Evolutionary conservation across 2,888 invertebrate genomes (phyloP), one percentile per base, ranked within the genome.

Genomic region (Apotomis betuletana): DNA sequence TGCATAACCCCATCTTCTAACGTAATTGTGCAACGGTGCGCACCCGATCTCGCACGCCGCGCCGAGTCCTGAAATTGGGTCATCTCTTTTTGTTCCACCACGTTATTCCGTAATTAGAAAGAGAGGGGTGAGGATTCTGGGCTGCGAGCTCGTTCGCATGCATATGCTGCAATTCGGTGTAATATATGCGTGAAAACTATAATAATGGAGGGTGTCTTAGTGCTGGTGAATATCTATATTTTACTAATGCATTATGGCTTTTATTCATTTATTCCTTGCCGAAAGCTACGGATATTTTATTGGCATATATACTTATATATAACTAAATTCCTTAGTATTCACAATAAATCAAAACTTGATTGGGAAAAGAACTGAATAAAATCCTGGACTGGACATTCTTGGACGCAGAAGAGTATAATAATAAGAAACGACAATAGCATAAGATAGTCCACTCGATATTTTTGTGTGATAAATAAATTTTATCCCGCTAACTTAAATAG

Each of bases 31-130:
- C 91, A 91, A 90, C 92, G 91, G 91, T 88, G 90, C 89, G 89
- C 88, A 84, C 90, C 89, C 90, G 90, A 92, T 92, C 92, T 90
- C 88, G 90, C 87, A 87, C 91, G 90, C 92, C 92, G 92, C 91
- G 90, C 92, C 93, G 92, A 92, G 92, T 92, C 88, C 84, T 81
- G 85, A 90, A 94, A 90, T 88, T 93, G 83, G 93, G 94, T 89
- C 92, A 92, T 93, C 91, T 92, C 92, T 93, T 94, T 93, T 93
- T 93, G 92, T 92, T 93, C 88, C 88, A 90, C 88, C 87, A 88
- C 89, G 85, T 83, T 90, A 90, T 91, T 90, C 92, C 88, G 91
- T 91, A 94, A 93, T 92, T 90, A 92, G 91, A 91, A 87, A 88
- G 89, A 91, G 89, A 90, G 85, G 85, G 85, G 83, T 80, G 83